Evolutionary conservation across 1,140 invertebrate genomes (phyloP).

Genomic region (Drosophila kikkawai): DNA sequence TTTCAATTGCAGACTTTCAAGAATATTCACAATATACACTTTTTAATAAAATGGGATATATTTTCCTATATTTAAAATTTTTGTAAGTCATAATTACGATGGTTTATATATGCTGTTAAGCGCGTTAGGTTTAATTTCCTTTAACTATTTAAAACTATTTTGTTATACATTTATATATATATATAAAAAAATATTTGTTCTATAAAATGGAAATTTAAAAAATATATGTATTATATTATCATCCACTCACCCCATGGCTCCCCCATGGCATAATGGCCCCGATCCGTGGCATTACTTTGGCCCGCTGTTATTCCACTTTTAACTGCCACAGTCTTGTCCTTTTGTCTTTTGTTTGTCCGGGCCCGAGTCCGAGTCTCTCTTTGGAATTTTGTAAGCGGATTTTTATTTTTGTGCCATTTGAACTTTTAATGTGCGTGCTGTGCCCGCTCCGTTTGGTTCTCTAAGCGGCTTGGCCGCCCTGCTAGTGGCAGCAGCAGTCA

Average conservation of each 20-base stretch:
- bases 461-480: slow-evolving; percentile 31
- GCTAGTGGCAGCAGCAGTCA: not conserved
- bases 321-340: slow-evolving; percentile 47
- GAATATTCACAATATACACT: too few species aligned
- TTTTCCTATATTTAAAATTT: too few species aligned
- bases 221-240: too few species aligned
- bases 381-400: slow-evolving; percentile 73
- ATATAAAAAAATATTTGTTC: too few species aligned
- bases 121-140: too few species aligned
- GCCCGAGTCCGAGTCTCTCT: slow-evolving; percentile 8
- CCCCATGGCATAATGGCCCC: slow-evolving; percentile 11
- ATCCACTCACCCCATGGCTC: not conserved
- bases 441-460: slow-evolving; percentile 42
- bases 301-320: slow-evolving; percentile 33
- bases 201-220: too few species aligned
- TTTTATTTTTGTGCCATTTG: slow-evolving; percentile 69
- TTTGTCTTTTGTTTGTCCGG: slow-evolving; percentile 44
- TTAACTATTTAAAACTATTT: too few species aligned
- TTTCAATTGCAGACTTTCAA: too few species aligned
- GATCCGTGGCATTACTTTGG: slow-evolving; percentile 27
- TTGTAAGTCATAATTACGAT: too few species aligned
- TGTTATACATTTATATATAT: too few species aligned
- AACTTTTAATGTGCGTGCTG: slow-evolving; percentile 80
- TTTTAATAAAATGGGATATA: too few species aligned
- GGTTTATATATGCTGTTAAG: too few species aligned